Percentiles rank a stretch among this genome's conserved stretches.
Evolutionary conservation across 1,140 invertebrate species (phyloP).

Genomic region (Drosophila bocqueti): DNA sequence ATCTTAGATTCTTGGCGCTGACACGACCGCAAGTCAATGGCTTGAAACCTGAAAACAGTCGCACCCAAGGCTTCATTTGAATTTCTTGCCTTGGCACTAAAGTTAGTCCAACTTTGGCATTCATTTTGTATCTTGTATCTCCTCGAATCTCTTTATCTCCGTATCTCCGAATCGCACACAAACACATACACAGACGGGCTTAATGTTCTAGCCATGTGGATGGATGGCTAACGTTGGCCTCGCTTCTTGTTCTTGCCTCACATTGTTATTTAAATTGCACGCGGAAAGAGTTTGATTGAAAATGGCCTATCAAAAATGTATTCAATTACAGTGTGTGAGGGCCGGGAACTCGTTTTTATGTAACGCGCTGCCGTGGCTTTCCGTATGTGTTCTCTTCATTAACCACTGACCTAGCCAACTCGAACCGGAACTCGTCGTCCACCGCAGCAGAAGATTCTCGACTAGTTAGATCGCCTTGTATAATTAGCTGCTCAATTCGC

Average conservation of each 20-base stretch:
- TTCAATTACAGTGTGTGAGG: slow-evolving; percentile 38
- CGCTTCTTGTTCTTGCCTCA: slow-evolving; percentile 34
- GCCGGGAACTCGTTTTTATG: slow-evolving; percentile 34
- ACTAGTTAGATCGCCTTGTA: slow-evolving; percentile 30
- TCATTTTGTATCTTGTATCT: slow-evolving; percentile 49
- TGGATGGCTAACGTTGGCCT: slow-evolving; percentile 14
- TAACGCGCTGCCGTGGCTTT: slow-evolving; percentile 9
- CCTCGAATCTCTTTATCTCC: slow-evolving; percentile 25
- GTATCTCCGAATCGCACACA: slow-evolving; percentile 32
- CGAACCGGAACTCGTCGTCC: slow-evolving; percentile 43
- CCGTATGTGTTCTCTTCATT: slow-evolving; percentile 15
- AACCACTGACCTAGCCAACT: slow-evolving; percentile 58
- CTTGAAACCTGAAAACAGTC: slow-evolving; percentile 70
- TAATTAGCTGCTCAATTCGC: slow-evolving; percentile 32
- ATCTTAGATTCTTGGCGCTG: slow-evolving; percentile 54
- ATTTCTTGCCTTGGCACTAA: slow-evolving; percentile 81
- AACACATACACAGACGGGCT: background rate
- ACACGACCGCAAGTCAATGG: slow-evolving; percentile 66
- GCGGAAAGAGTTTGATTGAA: slow-evolving; percentile 59
- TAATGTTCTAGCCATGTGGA: slow-evolving; percentile 59
- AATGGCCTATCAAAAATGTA: slow-evolving; percentile 35
- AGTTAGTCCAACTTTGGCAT: slow-evolving; percentile 79
- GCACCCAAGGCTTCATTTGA: slow-evolving; percentile 74
- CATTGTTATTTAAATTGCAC: slow-evolving; percentile 81
- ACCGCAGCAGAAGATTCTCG: slow-evolving; percentile 33